These are phyloP conservation scores for Melanotaenia duboulayi DNA, from an alignment of 2,113 vertebrate genomes.

Conservation along the genomic window DNA sequence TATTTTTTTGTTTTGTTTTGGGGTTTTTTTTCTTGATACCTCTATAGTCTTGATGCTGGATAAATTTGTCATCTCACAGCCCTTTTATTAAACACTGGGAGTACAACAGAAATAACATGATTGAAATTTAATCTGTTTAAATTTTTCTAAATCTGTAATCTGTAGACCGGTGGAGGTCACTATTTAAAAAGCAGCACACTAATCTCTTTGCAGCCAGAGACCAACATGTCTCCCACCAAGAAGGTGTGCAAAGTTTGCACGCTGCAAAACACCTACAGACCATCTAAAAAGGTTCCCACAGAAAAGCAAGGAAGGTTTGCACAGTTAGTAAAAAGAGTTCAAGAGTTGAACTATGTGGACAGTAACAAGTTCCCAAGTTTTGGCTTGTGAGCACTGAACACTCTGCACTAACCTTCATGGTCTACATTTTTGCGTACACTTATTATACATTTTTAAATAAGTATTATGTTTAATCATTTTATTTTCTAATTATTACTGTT, in stretches of 20 bases:
- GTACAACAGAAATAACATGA: too few relatives aligned
- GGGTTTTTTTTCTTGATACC: too few relatives aligned
- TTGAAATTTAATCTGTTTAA: too few relatives aligned
- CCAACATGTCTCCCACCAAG: slow-evolving; percentile 7
- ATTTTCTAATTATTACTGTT: too few relatives aligned
- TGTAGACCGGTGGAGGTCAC: slow-evolving; percentile 14
- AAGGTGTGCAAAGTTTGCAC: slow-evolving; percentile 60
- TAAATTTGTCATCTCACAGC: neutral
- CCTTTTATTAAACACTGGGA: too few relatives aligned
- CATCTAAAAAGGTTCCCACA: slow-evolving; percentile 46
- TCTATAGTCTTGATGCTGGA: neutral
- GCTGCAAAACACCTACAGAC: slow-evolving; percentile 48
- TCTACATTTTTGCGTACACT: too few relatives aligned
- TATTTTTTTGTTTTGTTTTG: neutral
- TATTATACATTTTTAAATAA: too few relatives aligned
- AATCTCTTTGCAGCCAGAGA: slow-evolving; percentile 5
- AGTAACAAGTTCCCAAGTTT: neutral
- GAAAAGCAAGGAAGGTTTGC: neutral
- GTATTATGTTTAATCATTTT: too few relatives aligned
- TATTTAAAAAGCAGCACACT: slow-evolving; percentile 1
- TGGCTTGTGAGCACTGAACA: neutral
- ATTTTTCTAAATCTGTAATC: neutral
- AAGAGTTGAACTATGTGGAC: slow-evolving; percentile 30
- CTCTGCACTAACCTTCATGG: neutral
- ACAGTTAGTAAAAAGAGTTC: neutral